Percentiles rank a stretch among this genome's conserved stretches.
Conservation (phyloP, 2,888 invertebrate species). For the Zygogramma bicolorata region DNA sequence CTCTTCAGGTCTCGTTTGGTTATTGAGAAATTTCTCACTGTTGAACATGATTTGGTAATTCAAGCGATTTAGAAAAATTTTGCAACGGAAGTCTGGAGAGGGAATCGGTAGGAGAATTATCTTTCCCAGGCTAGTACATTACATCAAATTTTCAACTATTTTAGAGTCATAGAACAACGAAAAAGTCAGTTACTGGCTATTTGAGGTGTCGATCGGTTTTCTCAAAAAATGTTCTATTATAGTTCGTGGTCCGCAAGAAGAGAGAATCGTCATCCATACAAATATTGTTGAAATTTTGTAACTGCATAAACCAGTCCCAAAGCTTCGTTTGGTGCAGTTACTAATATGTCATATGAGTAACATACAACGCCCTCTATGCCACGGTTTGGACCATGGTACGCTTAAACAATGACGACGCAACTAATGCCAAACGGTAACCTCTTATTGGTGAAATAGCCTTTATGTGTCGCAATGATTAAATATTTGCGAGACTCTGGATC, state of each 20-base stretch:
- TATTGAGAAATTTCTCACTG: too few species aligned
- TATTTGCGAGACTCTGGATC: constrained; percentile 20
- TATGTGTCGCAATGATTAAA: constrained; percentile 18
- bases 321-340: constrained; percentile 32
- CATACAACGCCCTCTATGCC: constrained; percentile 12
- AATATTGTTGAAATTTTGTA: constrained; percentile 31
- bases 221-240: constrained; percentile 26
- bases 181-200: constrained; percentile 23
- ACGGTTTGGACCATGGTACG: constrained; percentile 37
- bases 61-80: too few species aligned
- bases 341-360: constrained; percentile 11
- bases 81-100: not conserved
- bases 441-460: constrained; percentile 30
- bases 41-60: too few species aligned
- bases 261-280: constrained; percentile 20
- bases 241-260: constrained; percentile 33
- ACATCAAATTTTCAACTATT: not conserved
- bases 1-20: too few species aligned
- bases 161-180: constrained; percentile 21
- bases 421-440: constrained; percentile 37
- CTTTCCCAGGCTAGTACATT: not conserved
- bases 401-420: constrained; percentile 37
- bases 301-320: constrained; percentile 33
- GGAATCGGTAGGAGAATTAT: not conserved
- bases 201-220: constrained; percentile 1